Evolutionary conservation across 2,113 vertebrate genomes (phyloP).

Genomic region (Psilopsiagon aurifrons): DNA sequence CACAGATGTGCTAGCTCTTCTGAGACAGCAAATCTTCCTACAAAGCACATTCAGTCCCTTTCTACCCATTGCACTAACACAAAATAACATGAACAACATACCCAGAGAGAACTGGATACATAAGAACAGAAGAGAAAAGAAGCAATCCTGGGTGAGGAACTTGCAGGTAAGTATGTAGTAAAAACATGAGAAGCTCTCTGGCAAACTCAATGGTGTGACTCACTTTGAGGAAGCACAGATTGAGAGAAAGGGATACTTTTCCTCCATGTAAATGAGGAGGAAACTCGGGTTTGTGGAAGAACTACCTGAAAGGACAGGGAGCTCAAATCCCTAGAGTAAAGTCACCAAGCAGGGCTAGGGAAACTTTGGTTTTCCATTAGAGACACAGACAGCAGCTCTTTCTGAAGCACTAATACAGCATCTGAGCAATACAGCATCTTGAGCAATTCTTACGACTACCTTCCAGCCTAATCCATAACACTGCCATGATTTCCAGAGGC

Average conservation of each 20-base stretch:
- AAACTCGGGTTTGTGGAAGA: neutral
- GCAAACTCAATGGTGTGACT: neutral
- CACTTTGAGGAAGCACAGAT: neutral
- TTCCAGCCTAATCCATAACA: neutral
- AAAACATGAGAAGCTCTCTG: neutral
- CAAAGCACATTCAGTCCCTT: neutral
- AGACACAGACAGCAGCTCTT: neutral
- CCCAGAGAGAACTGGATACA: neutral
- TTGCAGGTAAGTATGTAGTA: neutral
- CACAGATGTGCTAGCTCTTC: neutral
- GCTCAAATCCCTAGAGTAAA: neutral
- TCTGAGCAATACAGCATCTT: neutral
- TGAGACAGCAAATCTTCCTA: neutral
- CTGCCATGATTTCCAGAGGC: neutral
- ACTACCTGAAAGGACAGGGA: neutral
- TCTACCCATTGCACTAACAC: accelerated
- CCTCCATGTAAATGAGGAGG: neutral
- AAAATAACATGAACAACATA: accelerated
- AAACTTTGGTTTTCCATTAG: neutral
- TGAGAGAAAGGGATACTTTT: neutral
- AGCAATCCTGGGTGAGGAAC: neutral
- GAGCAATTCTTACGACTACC: neutral
- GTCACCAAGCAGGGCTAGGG: neutral
- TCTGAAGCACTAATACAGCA: neutral
- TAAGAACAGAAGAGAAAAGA: neutral